Base-by-base conservation (phyloP, 2,113 vertebrate species). In the Ramphastos sulfuratus region DNA sequence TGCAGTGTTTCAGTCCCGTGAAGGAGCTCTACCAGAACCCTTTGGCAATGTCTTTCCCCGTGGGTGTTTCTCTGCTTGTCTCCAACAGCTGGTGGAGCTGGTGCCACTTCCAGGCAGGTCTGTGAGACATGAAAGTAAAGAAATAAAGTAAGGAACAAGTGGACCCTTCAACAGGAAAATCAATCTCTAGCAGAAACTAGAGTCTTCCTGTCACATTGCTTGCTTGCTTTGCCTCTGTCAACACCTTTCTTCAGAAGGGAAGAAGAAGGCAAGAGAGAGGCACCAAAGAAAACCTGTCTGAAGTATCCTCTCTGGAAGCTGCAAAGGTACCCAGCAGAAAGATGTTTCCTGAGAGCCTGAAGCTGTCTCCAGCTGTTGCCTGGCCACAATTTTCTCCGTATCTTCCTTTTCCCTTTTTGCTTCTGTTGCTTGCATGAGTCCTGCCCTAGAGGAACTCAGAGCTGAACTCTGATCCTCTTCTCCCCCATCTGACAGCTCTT, bases 81-180 rank as follows among this genome's bases (percentile, higher is more conserved):
- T 81, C 55, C 79, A 71, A 20, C 73, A 82, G 20, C 67, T 90
- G 92, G n/a, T 72, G 46, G 60, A 88, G 60, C 35, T 72, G 46
- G 60, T 87, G 60, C 35, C 77, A 37, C 61, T 94, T 93, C 33
- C 85, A 94, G 84, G 82, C 85, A 85, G 66, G 69, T 82, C 48
- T 70, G 60, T 44, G 92, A 70, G 91, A 87, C 3, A 3, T 54
- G 59, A 89, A 23, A 61, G 20, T 75, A 76, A 14, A 56, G 16
- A 89, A 75, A 3, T 73, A 35, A 70, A 86, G 50, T 65, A 37
- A 82, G 30, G 61, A 60, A 60, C 14, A 78, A 33, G 28, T 28
- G 42, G 24, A 17, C 35, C 87, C 19, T 93, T 94, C 70, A 83
- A 27, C 6, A 61, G 39, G 46, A 39, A 78, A 72, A 85, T 44